These are phyloP conservation scores for Morinoia aosen DNA, from an alignment of 2,888 invertebrate genomes.

Conservation along the genomic window DNA sequence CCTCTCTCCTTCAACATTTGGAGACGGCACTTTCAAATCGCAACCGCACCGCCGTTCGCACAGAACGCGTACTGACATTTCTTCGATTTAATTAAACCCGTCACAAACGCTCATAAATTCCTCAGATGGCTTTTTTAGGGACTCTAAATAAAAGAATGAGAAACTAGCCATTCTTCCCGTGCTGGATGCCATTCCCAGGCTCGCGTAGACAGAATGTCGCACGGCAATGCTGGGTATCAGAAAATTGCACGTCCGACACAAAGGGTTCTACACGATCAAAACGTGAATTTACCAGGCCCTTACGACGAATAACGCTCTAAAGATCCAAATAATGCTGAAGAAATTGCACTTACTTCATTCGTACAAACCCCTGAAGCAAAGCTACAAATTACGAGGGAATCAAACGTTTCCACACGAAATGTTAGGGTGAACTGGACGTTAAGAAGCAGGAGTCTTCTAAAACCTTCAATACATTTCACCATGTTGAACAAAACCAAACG, in stretches of 20 bases:
- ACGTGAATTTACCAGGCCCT: no score
- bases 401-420: no score
- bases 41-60: not conserved
- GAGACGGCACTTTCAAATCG: not conserved
- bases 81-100: not conserved
- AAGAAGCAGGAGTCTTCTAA: no score
- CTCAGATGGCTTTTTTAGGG: not conserved
- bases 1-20: not conserved
- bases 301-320: no score
- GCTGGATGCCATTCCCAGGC: not conserved
- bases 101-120: not conserved
- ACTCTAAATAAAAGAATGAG: not conserved
- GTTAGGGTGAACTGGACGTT: no score
- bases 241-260: not conserved
- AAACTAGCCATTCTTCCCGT: not conserved
- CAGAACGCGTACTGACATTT: slow-evolving; percentile 4
- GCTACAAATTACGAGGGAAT: no score
- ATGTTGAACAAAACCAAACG: no score
- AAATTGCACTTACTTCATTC: no score
- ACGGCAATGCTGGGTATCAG: not conserved
- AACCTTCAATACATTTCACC: no score
- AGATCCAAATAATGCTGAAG: no score
- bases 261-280: not conserved
- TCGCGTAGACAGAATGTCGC: not conserved
- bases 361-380: no score